Percentiles rank a stretch among this genome's conserved stretches.
phyloP scores from a whole-genome alignment of 2,113 vertebrate genomes.

The Meriones unguiculatus region DNA sequence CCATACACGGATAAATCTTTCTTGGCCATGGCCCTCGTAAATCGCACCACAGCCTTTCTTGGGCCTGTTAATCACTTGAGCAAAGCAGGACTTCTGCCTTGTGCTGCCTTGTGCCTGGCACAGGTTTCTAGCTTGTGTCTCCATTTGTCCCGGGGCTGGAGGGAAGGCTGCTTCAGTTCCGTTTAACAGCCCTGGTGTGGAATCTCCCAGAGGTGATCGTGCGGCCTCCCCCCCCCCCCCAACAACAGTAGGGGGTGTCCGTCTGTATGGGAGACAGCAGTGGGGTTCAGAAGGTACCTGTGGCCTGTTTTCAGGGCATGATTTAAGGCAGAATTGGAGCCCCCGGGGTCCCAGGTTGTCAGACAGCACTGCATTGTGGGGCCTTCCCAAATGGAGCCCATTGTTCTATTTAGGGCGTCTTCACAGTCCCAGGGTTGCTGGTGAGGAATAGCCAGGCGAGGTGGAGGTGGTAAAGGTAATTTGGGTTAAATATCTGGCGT shows the following conservation, averaged over 20 bases:
- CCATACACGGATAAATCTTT: slow-evolving; percentile 63
- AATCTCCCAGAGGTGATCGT: neutral
- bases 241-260: neutral
- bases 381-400: neutral
- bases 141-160: neutral
- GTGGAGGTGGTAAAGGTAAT: neutral
- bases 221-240: neutral
- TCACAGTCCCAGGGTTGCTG: neutral
- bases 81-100: slow-evolving; percentile 53
- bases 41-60: slow-evolving; percentile 71
- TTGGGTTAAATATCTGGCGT: neutral
- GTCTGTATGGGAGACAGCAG: neutral
- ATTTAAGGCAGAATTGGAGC: neutral
- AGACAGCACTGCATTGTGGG: neutral
- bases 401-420: neutral
- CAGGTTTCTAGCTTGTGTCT: neutral
- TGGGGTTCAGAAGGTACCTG: neutral
- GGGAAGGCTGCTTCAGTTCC: neutral
- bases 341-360: neutral
- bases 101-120: slow-evolving; percentile 64
- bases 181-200: neutral
- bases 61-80: slow-evolving; percentile 68
- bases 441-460: neutral
- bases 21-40: slow-evolving; percentile 71
- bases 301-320: neutral